Percentiles rank a stretch among this genome's conserved stretches.
Evolutionary conservation across 2,113 vertebrate species (phyloP).

Genomic region (Eclectus roratus): DNA sequence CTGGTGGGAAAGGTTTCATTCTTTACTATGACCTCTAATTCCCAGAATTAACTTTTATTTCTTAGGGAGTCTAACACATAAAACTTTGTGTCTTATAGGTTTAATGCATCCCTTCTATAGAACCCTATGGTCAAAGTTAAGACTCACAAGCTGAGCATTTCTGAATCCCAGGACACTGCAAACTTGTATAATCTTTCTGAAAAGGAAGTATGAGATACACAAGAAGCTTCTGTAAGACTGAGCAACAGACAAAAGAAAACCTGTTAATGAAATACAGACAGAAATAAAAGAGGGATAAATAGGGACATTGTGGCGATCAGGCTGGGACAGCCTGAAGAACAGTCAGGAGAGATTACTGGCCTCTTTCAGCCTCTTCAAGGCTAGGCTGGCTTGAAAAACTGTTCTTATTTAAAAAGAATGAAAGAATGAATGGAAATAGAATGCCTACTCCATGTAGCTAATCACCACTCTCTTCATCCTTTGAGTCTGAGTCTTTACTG

Average conservation of each 20-base stretch:
- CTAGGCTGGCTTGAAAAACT: not conserved
- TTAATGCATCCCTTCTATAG: not conserved
- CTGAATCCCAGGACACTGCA: not conserved
- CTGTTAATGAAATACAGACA: not conserved
- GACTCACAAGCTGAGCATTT: not conserved
- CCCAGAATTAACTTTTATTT: not conserved
- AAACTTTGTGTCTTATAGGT: not conserved
- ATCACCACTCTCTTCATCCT: not conserved
- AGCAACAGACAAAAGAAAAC: not conserved
- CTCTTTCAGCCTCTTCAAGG: slow-evolving; percentile 6
- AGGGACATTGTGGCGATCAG: not conserved
- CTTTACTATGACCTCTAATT: not conserved
- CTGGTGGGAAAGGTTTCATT: not conserved
- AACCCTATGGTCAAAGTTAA: not conserved
- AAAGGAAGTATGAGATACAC: not conserved
- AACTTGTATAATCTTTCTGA: not conserved
- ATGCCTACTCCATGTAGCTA: not conserved
- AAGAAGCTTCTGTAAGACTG: not conserved
- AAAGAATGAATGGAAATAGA: slow-evolving; percentile 13
- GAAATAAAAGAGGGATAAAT: not conserved
- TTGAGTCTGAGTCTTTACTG: not conserved
- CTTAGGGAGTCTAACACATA: not conserved
- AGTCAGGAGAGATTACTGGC: not conserved
- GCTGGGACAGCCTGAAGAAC: not conserved
- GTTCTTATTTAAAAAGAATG: not conserved